Percentiles rank a stretch among this genome's conserved stretches.
Conservation (phyloP, 1,140 invertebrate species). For the Drepana arcuata region DNA sequence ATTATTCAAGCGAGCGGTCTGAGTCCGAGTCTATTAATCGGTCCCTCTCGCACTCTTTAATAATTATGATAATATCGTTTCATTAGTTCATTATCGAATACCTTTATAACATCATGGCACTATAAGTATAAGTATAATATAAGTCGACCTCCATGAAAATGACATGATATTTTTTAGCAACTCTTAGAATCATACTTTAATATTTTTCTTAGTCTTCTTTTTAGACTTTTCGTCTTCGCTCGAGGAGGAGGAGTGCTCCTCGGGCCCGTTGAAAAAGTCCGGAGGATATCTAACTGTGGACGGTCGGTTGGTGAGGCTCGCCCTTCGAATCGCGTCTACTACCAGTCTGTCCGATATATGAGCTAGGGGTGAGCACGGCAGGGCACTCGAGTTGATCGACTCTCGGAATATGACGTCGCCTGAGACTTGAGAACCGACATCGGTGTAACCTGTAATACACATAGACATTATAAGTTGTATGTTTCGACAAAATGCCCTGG, state of each 20-base stretch:
- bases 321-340: conserved; percentile 48
- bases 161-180: neutral
- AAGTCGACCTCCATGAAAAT: too few relatives aligned
- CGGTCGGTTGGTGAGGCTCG: conserved; percentile 46
- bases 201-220: conserved; percentile 11
- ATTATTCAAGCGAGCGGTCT: too few relatives aligned
- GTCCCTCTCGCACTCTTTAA: too few relatives aligned
- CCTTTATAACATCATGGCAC: too few relatives aligned
- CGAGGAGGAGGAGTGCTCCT: conserved; percentile 40
- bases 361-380: conserved; percentile 24
- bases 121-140: too few relatives aligned
- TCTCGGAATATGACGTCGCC: conserved; percentile 18
- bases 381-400: conserved; percentile 7
- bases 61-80: too few relatives aligned
- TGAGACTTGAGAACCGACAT: conserved; percentile 19
- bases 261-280: conserved; percentile 42
- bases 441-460: conserved; percentile 38
- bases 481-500: too few relatives aligned
- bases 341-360: conserved; percentile 45
- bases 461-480: too few relatives aligned
- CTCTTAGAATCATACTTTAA: conserved; percentile 12
- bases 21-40: too few relatives aligned
- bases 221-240: conserved; percentile 43
- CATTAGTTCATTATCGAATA: too few relatives aligned
- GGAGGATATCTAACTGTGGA: conserved; percentile 47